phyloP scores from a whole-genome alignment of 1,140 invertebrate species.

The Adelges cooleyi region DNA sequence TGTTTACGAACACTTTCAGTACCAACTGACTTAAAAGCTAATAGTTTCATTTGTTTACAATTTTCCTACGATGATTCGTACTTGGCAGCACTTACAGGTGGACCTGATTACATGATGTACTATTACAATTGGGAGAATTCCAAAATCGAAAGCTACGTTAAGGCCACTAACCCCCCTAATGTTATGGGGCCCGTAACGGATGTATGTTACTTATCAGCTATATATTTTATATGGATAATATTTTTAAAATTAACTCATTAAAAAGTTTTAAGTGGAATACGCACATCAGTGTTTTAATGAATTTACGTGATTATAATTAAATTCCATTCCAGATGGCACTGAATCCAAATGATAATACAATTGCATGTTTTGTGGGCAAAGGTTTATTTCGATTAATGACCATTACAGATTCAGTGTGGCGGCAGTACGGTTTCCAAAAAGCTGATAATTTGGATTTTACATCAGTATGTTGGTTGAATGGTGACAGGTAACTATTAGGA shows the following conservation, averaged over 20 bases:
- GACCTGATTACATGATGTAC: conserved; percentile 66
- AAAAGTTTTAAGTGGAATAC: too few species aligned
- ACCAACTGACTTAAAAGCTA: conserved; percentile 41
- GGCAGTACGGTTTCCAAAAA: conserved; percentile 71
- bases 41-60: conserved; percentile 55
- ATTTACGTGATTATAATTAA: too few species aligned
- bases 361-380: conserved; percentile 60
- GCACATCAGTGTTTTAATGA: too few species aligned
- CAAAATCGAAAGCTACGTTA: conserved; percentile 62
- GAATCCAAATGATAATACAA: conserved; percentile 63
- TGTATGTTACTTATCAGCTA: conserved; percentile 30
- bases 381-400: conserved; percentile 63
- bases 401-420: conserved; percentile 64
- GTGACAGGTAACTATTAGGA: conserved; percentile 49
- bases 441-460: conserved; percentile 60
- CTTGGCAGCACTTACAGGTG: conserved; percentile 61
- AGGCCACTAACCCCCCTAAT: conserved; percentile 50
- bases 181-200: conserved; percentile 42
- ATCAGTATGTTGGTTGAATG: conserved; percentile 56
- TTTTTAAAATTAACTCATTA: too few species aligned
- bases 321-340: conserved; percentile 44
- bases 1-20: conserved; percentile 49
- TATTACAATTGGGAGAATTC: conserved; percentile 76
- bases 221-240: too few species aligned
- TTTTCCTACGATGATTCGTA: conserved; percentile 70